phyloP scores from a whole-genome alignment of 2,113 vertebrate species.

The Microtus pennsylvanicus region DNA sequence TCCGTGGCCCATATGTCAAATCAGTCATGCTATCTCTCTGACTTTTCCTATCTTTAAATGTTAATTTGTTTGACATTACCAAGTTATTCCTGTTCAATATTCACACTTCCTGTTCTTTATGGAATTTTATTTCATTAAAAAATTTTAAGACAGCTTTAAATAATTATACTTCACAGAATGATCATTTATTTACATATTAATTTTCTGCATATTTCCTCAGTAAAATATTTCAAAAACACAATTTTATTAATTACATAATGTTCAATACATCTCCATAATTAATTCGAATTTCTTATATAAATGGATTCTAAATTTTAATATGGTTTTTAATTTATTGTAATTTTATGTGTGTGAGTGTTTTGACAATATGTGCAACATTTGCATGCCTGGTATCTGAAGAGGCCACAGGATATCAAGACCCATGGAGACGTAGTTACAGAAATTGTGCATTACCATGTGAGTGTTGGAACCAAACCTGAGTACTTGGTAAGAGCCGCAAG shows the following conservation, averaged over 20 bases:
- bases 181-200: not conserved
- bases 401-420: not conserved
- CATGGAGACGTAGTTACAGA: not conserved
- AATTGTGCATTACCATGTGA: not conserved
- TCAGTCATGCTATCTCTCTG: not conserved
- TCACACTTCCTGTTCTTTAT: not conserved
- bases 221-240: not conserved
- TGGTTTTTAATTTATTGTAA: not conserved
- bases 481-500: not conserved
- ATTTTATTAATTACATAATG: not conserved
- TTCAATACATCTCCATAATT: not conserved
- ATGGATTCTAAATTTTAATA: not conserved
- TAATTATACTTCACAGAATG: not conserved
- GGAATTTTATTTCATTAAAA: not conserved
- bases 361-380: not conserved
- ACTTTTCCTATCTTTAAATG: conserved; percentile 16
- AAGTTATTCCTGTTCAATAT: not conserved
- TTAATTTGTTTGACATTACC: conserved; percentile 3
- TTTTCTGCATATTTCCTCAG: not conserved
- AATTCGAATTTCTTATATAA: not conserved
- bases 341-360: not conserved
- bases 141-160: not conserved
- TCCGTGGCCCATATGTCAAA: not conserved
- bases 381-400: not conserved
- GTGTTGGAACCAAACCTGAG: not conserved